Conservation (phyloP, 37 sponge, comb jelly and placozoan species). For the Lycopodina hypogea region DNA sequence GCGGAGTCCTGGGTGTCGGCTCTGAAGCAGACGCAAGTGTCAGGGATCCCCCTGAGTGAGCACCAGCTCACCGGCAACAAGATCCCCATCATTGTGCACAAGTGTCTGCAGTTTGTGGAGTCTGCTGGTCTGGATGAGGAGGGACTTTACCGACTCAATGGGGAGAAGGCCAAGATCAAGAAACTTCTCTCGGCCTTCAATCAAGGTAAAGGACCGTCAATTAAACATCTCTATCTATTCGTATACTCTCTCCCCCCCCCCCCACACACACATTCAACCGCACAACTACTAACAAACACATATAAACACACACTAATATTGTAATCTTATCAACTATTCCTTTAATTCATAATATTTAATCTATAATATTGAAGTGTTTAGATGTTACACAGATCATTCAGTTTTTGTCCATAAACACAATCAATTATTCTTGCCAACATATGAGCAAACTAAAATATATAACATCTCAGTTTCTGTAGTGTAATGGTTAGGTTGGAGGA, state of each 20-base stretch:
- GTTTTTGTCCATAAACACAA: too few relatives aligned
- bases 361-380: too few relatives aligned
- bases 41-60: slow-evolving; percentile 68
- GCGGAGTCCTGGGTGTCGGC: slow-evolving; percentile 66
- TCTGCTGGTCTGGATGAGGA: slow-evolving; percentile 61
- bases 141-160: slow-evolving; percentile 84
- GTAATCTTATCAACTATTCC: background rate
- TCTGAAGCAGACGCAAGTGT: slow-evolving; percentile 77
- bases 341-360: too few relatives aligned
- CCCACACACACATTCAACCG: too few relatives aligned
- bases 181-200: slow-evolving; percentile 65
- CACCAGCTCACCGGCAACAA: slow-evolving; percentile 59
- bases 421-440: too few relatives aligned
- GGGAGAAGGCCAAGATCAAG: slow-evolving; percentile 57
- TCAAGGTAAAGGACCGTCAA: slow-evolving; percentile 49
- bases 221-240: too few relatives aligned
- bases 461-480: too few relatives aligned
- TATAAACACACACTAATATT: background rate
- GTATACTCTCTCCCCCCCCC: background rate
- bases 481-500: too few relatives aligned
- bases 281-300: too few relatives aligned
- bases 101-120: slow-evolving; percentile 89
- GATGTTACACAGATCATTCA: too few relatives aligned
- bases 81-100: slow-evolving; percentile 81
- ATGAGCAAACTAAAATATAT: too few relatives aligned